Evolutionary conservation across 2,888 invertebrate species (phyloP).

Genomic region (Quadriops clusia): DNA sequence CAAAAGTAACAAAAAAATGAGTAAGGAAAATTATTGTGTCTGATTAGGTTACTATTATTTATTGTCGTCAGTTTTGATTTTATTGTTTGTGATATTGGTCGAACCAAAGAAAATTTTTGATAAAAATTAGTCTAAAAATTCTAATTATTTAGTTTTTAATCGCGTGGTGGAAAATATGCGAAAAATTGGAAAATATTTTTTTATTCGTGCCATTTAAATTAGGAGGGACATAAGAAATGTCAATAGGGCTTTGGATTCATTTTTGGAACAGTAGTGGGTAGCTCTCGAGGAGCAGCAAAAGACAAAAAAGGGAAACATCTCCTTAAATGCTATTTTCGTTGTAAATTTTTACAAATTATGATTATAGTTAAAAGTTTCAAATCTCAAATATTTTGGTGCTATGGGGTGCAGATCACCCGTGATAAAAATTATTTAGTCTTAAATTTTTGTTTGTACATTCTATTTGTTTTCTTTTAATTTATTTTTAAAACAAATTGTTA

Average conservation of each 20-base stretch:
- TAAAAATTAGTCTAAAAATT: conserved; percentile 13
- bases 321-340: too few relatives aligned
- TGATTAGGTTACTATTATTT: conserved; percentile 28
- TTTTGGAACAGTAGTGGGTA: too few relatives aligned
- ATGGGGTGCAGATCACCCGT: too few relatives aligned
- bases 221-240: conserved; percentile 20
- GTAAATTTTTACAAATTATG: too few relatives aligned
- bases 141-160: conserved; percentile 12
- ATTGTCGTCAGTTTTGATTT: conserved; percentile 9
- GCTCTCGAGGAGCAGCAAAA: too few relatives aligned
- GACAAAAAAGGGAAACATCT: too few relatives aligned
- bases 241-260: conserved; percentile 18
- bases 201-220: conserved; percentile 24
- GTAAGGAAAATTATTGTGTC: too few relatives aligned
- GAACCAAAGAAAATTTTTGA: conserved; percentile 32
- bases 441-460: too few relatives aligned
- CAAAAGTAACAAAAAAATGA: too few relatives aligned
- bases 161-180: conserved; percentile 13
- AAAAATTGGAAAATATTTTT: conserved; percentile 21
- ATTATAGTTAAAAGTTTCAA: too few relatives aligned
- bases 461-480: conserved; percentile 4
- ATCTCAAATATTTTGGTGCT: too few relatives aligned
- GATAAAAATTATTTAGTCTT: too few relatives aligned
- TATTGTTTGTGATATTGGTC: conserved; percentile 35
- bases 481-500: conserved; percentile 8